These are phyloP conservation scores for Sarcoramphus papa DNA, from an alignment of 2,797 vertebrate species.

Conservation along the genomic window DNA sequence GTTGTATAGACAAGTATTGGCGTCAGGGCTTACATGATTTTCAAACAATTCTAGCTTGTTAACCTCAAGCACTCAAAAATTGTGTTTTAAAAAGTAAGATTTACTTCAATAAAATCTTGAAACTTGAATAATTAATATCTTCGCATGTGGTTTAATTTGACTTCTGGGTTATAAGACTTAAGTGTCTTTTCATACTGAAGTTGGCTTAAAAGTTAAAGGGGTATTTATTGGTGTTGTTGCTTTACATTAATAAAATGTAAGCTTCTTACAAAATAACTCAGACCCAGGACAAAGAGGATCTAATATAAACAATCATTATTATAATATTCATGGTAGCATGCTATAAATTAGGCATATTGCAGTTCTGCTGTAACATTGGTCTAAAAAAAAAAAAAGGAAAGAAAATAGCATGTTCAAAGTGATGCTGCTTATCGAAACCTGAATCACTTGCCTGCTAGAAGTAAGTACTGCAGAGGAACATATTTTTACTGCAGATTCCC, in stretches of 20 bases:
- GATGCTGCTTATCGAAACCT: neutral
- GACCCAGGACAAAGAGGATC: neutral
- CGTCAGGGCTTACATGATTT: neutral
- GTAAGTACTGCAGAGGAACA: neutral
- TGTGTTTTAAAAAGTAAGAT: neutral
- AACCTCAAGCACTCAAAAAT: neutral
- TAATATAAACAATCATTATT: neutral
- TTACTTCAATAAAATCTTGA: neutral
- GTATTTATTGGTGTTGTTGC: neutral
- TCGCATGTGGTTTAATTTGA: neutral
- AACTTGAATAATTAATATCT: neutral
- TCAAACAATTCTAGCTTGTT: neutral
- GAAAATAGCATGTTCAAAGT: neutral
- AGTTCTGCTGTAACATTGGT: neutral
- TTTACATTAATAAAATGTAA: neutral
- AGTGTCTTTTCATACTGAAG: neutral
- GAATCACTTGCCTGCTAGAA: neutral
- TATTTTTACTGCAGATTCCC: neutral
- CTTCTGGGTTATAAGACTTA: neutral
- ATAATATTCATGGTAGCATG: neutral
- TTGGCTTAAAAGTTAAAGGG: neutral
- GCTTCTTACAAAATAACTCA: neutral
- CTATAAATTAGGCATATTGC: neutral
- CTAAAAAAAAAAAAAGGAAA: neutral
- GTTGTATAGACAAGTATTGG: neutral